phyloP scores from a whole-genome alignment of 2,113 vertebrate species.

The Nyctibius bracteatus region DNA sequence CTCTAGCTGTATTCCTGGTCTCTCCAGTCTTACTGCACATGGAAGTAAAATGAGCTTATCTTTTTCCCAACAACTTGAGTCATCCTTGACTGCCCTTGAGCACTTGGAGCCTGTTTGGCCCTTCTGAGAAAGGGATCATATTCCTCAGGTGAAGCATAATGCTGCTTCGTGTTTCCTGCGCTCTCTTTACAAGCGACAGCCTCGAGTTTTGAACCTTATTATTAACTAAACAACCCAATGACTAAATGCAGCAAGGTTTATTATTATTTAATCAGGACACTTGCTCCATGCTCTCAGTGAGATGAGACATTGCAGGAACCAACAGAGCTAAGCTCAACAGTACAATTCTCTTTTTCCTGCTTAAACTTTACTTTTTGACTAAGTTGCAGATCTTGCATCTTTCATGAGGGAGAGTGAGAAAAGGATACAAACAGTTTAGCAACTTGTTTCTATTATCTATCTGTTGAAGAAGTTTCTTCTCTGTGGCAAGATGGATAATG shows the following conservation, averaged over 20 bases:
- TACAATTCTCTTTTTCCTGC: not conserved
- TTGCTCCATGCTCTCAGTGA: not conserved
- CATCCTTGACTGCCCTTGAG: not conserved
- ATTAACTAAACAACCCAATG: conserved; percentile 4
- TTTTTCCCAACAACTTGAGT: not conserved
- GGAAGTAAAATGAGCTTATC: not conserved
- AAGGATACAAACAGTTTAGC: not conserved
- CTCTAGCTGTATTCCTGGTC: not conserved
- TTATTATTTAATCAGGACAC: conserved; percentile 24
- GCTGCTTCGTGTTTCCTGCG: not conserved
- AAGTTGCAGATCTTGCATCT: not conserved
- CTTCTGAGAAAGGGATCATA: not conserved
- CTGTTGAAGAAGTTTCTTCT: not conserved
- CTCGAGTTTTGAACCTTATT: not conserved
- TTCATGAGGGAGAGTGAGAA: not conserved
- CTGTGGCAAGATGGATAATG: not conserved
- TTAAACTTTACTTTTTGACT: not conserved
- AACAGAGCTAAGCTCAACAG: not conserved
- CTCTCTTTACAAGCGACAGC: not conserved
- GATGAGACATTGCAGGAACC: not conserved
- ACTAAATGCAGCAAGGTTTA: not conserved
- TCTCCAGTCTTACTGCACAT: not conserved
- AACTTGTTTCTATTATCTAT: not conserved
- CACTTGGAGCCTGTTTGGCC: not conserved
- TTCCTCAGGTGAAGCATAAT: not conserved